Conservation (phyloP, 2,888 invertebrate species). For the Tachina lurida region DNA sequence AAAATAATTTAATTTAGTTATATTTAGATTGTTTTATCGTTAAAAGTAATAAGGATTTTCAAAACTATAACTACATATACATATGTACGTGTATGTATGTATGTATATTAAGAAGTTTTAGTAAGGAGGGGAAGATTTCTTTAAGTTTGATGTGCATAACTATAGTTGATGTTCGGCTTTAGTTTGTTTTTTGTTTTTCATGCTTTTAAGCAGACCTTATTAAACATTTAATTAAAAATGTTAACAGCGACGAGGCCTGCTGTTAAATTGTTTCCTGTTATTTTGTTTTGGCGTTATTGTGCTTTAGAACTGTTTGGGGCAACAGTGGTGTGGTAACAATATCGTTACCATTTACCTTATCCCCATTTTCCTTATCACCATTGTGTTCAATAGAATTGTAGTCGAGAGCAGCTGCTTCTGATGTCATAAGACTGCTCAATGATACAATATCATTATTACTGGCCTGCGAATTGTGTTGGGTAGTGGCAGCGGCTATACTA, state of each 20-base stretch:
- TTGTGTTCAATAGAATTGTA: slow-evolving; percentile 73
- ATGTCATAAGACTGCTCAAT: slow-evolving; percentile 78
- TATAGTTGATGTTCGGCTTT: slow-evolving; percentile 44
- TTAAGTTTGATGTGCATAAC: slow-evolving; percentile 69
- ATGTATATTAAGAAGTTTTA: slow-evolving; percentile 18
- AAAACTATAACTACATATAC: slow-evolving; percentile 6
- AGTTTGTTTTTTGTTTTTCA: slow-evolving; percentile 5
- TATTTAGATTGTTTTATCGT: slow-evolving; percentile 9
- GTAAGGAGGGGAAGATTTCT: slow-evolving; percentile 45
- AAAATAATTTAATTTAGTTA: slow-evolving; percentile 19
- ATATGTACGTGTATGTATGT: no score
- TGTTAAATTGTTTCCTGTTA: slow-evolving; percentile 75
- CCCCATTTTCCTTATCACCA: slow-evolving; percentile 75
- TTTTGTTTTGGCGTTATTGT: slow-evolving; percentile 70
- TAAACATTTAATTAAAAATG: slow-evolving; percentile 49
- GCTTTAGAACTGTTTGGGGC: slow-evolving; percentile 73
- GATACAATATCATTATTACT: slow-evolving; percentile 78
- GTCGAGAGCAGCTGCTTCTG: slow-evolving; percentile 74
- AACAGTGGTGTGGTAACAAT: slow-evolving; percentile 77
- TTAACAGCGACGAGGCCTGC: slow-evolving; percentile 62
- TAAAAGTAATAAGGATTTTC: slow-evolving; percentile 25
- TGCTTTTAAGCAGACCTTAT: slow-evolving; percentile 44
- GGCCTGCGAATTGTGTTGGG: slow-evolving; percentile 73
- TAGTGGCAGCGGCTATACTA: slow-evolving; percentile 72
- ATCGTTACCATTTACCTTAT: slow-evolving; percentile 73